Base-by-base conservation (phyloP, 1,140 invertebrate genomes). In the Xylocopa sonorina region DNA sequence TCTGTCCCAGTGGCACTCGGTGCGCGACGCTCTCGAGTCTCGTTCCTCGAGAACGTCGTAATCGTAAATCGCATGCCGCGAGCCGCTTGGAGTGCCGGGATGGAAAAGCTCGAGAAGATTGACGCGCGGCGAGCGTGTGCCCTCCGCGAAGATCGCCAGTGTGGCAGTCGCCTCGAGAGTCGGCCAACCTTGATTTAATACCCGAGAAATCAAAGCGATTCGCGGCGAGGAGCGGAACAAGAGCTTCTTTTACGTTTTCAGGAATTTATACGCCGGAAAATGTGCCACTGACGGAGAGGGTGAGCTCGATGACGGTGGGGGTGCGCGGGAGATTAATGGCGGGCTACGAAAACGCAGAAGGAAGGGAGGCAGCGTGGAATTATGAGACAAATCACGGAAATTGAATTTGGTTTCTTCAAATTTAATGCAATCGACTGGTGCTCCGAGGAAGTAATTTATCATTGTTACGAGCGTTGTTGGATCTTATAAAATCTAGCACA, bases 171-270 rank as follows among this genome's bases (percentile, higher is more conserved):
- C 12, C 1, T 24, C 6, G 34, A 38, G 12, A 38, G 12, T 43
- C 68, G 53, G 2, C 24, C 21, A 16, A 53, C 58, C 38, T 71
- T 58, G 58, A 71, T 71, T 71, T 71, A 71, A 57, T 71, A 71
- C 7, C 29, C 53, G 38, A 71, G 68, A 58, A 71, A 50, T 71
- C 68, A 71, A 71, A 71, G 68, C 4, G 55, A 46, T 72, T 58
- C 55, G 68, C 34, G 16, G 18, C 34, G 24, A 41, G 50, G 9
- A 9, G 21, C 38, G 0, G 16, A 55, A 63, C n/a, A 14, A 63
- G 38, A 64, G 16, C 38, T 46, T 48, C 41, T 58, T 72, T 72
- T 2, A 10, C 18, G 68, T 18, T 43, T 57, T 43, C 41, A 32
- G 21, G 24, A 60, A 60, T 72, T 60, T 46, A 60, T 34, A 34